Base-by-base conservation (phyloP, 2,797 vertebrate genomes). In the Pogoniulus pusillus region DNA sequence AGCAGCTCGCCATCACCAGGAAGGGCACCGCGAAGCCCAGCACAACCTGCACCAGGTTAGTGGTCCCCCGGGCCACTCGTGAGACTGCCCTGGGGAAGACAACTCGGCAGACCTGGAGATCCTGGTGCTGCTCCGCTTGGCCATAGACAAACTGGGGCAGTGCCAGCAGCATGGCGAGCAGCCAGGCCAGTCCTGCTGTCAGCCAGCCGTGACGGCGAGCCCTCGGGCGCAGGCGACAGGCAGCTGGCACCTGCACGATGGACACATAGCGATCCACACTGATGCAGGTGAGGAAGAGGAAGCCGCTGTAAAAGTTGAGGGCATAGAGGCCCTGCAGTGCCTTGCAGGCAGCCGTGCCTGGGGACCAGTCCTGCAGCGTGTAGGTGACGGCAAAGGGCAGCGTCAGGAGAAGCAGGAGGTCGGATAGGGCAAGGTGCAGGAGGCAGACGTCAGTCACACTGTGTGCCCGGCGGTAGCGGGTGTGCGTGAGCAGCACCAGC, bases 241-340 rank as follows among this genome's bases (percentile, higher is more conserved):
- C 95, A 1, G 96, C 54, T 0, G 97, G 96, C 15, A 98, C 97
- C 47, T 58, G 92, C 2, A 97, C 98, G 5, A 99, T 98, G 93
- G 97, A 98, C 94, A 98, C 76, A 20, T 99, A 99, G 91, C 99
- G 98, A 87, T 99, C 99, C 0, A 98, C 79, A 5, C 99, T 99
- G 94, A 99, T 98, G 94, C 98, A 98, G 37, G 98, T 98, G 41
- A 99, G 97, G 94, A 99, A 98, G 88, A 99, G 90, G 87, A 99
- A 98, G 13, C 99, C 99, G 0, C 98, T 98, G 74, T 98, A 98
- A 26, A 98, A 99, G 92, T 98, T 99, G 85, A 99, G 96, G 3
- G 98, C 96, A 2, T 99, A 98, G 94, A 98, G 91, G 9, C 98
- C 98, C 0, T 98, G 97, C 45, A 96, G 96, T 4, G 57, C 79